Evolutionary conservation across 2,113 vertebrate genomes (phyloP), one percentile per base, ranked within the genome.

Genomic region (Chaetodon auriga): DNA sequence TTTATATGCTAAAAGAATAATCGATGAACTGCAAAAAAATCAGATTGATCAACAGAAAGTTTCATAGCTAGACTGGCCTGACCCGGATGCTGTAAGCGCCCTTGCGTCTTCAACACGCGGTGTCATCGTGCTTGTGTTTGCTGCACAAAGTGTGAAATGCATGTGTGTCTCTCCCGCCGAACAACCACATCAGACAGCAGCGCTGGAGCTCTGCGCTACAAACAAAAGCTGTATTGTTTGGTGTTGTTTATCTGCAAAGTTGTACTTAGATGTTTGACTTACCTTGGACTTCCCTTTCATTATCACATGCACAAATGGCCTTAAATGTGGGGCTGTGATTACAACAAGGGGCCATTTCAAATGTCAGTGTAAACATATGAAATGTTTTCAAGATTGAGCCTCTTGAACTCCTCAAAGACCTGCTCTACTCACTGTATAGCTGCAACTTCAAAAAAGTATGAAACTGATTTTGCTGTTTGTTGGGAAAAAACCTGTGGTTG

Each of bases 151-250:
- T 75, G 49, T 68, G 23, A 81, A 62, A 75, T 54, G 49, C 60
- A 71, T 36, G 38, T 63, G 43, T 64, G 38, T 46, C 55, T 51
- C 35, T 53, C 41, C 45, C 1, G 0, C 62, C 80, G 62, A 53
- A 81, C 51, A 48, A 7, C 38, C 70, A 25, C 70, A 71, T 85
- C 71, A 63, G 55, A 45, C 70, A 0, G 30, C 77, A 21, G 51
- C 23, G 55, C 68, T 43, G n/a, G 13, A 71, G 19, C 57, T 62
- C 38, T 49, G 54, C 0, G 2, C 18, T 19, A 30, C 54, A 74
- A 88, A 89, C 82, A 86, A 83, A 83, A 73, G 68, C 68, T 1
- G 51, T 18, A 57, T 80, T 73, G 64, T 81, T 87, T 21, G 25
- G 23, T 30, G 36, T 43, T 81, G 55, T 79, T 80, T 57, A 60